A percentile compares a stretch with the other conserved stretches of the same genome.
Conservation (phyloP, 1,140 invertebrate species). For the Orussus abietinus region DNA sequence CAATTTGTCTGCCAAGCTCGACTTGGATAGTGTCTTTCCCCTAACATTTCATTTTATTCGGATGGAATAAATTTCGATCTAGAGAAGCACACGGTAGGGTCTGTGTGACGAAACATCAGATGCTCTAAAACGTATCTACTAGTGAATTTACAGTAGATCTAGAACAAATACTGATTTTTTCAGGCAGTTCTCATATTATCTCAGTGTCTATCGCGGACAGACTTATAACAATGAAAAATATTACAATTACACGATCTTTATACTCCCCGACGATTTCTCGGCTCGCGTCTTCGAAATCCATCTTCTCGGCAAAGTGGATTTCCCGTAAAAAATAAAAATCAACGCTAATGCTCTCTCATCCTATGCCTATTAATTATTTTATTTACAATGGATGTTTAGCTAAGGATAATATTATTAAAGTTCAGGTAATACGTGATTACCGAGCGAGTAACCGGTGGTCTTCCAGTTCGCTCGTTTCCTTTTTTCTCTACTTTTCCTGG, state of each 20-base stretch:
- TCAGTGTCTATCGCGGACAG: neutral
- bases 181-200: too few relatives aligned
- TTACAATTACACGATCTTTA: conserved; percentile 14
- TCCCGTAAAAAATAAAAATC: neutral
- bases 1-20: neutral
- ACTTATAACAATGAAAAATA: conserved; percentile 9
- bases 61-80: neutral
- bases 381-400: conserved; percentile 34
- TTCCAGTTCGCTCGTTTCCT: neutral
- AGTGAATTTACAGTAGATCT: too few relatives aligned
- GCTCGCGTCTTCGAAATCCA: conserved; percentile 3
- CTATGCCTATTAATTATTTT: conserved; percentile 30
- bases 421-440: conserved; percentile 27
- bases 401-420: conserved; percentile 24
- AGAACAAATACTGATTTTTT: too few relatives aligned
- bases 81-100: too few relatives aligned
- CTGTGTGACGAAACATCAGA: too few relatives aligned
- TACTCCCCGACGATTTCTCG: neutral
- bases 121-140: too few relatives aligned
- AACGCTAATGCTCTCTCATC: conserved; percentile 3
- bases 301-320: neutral
- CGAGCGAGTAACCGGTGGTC: neutral
- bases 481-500: too few relatives aligned
- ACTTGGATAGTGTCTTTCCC: conserved; percentile 2
- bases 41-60: conserved; percentile 6